Percentiles rank a stretch among this genome's conserved stretches.
Evolutionary conservation across 2,888 invertebrate species (phyloP).

Genomic region (Halictus ligatus): DNA sequence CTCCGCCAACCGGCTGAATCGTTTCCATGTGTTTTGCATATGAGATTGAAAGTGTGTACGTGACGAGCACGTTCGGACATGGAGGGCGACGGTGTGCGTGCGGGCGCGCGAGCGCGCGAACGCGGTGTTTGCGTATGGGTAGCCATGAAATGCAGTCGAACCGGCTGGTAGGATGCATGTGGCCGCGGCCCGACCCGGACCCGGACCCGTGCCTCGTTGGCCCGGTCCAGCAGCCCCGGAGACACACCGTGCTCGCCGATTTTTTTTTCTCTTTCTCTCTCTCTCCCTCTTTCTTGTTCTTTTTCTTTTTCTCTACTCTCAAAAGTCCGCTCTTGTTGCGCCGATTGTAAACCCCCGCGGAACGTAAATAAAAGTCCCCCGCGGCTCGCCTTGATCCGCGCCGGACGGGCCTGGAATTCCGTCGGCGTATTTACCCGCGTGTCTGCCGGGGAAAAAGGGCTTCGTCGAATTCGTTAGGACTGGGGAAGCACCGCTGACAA

Average conservation of each 20-base stretch:
- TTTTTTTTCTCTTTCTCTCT: slow-evolving; percentile 23
- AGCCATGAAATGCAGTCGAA: slow-evolving; percentile 77
- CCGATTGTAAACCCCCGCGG: slow-evolving; percentile 19
- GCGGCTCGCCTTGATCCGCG: slow-evolving; percentile 24
- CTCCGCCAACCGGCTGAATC: slow-evolving; percentile 43
- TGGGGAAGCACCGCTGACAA: not conserved
- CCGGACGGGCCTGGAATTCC: slow-evolving; percentile 14
- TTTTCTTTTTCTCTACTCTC: not conserved
- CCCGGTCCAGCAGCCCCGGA: slow-evolving; percentile 43
- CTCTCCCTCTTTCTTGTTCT: no score
- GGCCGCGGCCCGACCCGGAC: slow-evolving; percentile 40
- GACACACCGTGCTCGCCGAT: slow-evolving; percentile 50
- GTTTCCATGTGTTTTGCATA: slow-evolving; percentile 70
- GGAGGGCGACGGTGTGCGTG: slow-evolving; percentile 14
- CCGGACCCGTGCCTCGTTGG: slow-evolving; percentile 46
- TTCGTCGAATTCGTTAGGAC: slow-evolving; percentile 1
- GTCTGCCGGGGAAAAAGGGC: slow-evolving; percentile 20
- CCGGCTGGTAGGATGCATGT: slow-evolving; percentile 72
- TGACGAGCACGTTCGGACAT: slow-evolving; percentile 16
- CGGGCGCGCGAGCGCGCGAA: slow-evolving; percentile 25
- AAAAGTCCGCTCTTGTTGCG: slow-evolving; percentile 31
- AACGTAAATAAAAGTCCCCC: slow-evolving; percentile 39
- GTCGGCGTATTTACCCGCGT: slow-evolving; percentile 7
- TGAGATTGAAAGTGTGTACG: slow-evolving; percentile 55
- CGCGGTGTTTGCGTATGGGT: slow-evolving; percentile 48